phyloP scores from a whole-genome alignment of 2,888 invertebrate species.

The Meiosimyza decipiens region DNA sequence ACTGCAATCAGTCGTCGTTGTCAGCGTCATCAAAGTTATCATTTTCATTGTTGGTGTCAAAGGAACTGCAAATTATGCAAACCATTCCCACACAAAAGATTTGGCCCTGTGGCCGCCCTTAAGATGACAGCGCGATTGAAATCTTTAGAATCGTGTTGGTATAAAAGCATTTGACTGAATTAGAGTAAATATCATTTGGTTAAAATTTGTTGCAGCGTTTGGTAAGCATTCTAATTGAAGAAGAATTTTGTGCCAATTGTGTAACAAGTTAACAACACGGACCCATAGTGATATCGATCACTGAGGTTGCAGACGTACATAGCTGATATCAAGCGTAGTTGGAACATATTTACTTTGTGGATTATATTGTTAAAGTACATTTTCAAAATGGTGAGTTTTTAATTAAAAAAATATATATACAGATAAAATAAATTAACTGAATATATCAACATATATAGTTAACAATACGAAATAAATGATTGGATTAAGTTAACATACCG shows the following conservation, averaged over 20 bases:
- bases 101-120: not conserved
- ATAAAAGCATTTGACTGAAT: constrained; percentile 23
- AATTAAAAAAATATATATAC: not conserved
- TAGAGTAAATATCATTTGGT: constrained; percentile 19
- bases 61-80: constrained; percentile 34
- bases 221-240: not conserved
- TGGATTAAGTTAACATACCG: too few relatives aligned
- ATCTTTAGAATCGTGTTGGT: not conserved
- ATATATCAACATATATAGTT: too few relatives aligned
- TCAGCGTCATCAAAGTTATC: not conserved
- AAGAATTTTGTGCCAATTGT: not conserved
- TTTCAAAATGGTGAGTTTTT: constrained; percentile 11
- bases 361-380: not conserved
- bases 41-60: not conserved
- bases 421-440: not conserved
- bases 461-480: too few relatives aligned
- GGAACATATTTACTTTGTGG: constrained; percentile 14
- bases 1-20: not conserved
- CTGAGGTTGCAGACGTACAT: not conserved
- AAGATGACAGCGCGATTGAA: not conserved
- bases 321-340: not conserved
- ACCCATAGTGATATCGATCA: not conserved
- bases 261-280: not conserved
- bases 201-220: constrained; percentile 15
- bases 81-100: not conserved